Percentiles rank a stretch among this genome's conserved stretches.
Conservation (phyloP, 2,888 invertebrate genomes). For the Drosophila picticornis region DNA sequence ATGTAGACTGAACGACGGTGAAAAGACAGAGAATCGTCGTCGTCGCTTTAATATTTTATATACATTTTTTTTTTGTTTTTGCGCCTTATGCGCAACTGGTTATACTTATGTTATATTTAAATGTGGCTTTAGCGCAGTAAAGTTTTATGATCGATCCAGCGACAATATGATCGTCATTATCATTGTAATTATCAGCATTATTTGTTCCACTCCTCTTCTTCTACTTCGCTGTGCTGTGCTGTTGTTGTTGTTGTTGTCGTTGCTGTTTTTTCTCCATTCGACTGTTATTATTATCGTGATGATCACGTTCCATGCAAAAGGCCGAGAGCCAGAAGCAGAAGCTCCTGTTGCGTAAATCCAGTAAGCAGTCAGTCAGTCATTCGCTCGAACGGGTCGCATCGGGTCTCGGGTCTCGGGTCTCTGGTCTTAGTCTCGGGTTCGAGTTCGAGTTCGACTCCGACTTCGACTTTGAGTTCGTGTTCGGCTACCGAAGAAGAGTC, state of each 20-base stretch:
- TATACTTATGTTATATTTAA: conserved; percentile 52
- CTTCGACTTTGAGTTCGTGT: conserved; percentile 13
- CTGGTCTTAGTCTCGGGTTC: conserved; percentile 11
- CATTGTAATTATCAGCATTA: conserved; percentile 38
- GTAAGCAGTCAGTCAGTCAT: conserved; percentile 59
- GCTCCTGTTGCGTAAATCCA: conserved; percentile 80
- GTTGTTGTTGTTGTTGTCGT: neutral
- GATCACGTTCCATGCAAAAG: conserved; percentile 65
- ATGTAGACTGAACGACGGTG: conserved; percentile 14
- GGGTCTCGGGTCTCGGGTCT: conserved; percentile 31
- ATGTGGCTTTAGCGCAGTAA: conserved; percentile 53
- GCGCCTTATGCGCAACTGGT: conserved; percentile 63
- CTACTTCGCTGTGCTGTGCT: neutral
- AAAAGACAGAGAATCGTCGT: neutral
- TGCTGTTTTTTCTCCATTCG: conserved; percentile 13
- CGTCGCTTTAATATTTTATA: neutral
- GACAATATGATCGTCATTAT: conserved; percentile 66
- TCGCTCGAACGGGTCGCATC: conserved; percentile 45
- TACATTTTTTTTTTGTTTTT: conserved; percentile 7
- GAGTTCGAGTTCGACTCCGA: conserved; percentile 15
- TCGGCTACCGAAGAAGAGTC: conserved; percentile 48
- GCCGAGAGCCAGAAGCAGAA: conserved; percentile 57
- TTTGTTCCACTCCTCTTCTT: conserved; percentile 11
- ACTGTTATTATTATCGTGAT: conserved; percentile 58
- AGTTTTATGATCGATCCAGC: conserved; percentile 60